Base-by-base conservation (phyloP, 2,113 vertebrate genomes). In the Hemicordylus capensis region DNA sequence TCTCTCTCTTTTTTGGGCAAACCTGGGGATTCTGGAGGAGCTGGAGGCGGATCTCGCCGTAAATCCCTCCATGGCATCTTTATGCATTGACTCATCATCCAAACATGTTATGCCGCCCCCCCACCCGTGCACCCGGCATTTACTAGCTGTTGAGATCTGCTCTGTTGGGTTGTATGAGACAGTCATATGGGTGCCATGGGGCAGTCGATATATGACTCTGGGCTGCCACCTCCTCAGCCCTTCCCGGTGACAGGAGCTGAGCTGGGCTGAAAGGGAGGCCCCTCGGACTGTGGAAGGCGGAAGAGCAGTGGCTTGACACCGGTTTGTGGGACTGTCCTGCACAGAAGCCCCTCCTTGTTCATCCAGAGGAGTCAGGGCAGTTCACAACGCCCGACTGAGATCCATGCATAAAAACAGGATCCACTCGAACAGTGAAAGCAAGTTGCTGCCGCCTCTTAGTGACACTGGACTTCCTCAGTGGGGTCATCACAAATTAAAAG, bases 61-160 rank as follows among this genome's bases (percentile, higher is more conserved):
- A 61, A 34, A n/a, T 66, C 4, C 2, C 66, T 89, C 84, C 83
- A 54, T 85, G 88, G 89, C 89, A 89, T 61, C 0, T 3, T 11
- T 64, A 81, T 0, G 5, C 58, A 80, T 81, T 89, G 80, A 76
- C 70, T 84, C 87, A 87, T 87, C 90, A 90, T 90, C 34, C n/a
- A 73, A 26, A 56, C 64, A 37, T 87, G 87, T 92, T 88, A 76
- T 59, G 54, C 87, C 83, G 73, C 54, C 76, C 87, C 84, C 59
- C 83, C 83, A n/a, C n/a, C n/a, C n/a, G n/a, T n/a, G n/a, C n/a
- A n/a, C 87, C 82, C 73, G 85, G 82, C 83, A 51, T 37, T 42
- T 34, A 59, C 80, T 82, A 39, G 54, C 78, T 19, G 2, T 3
- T 14, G 73, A 76, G 61, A 17, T 58, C 56, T 56, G 14, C 1